These are phyloP conservation scores for Salmo trutta DNA, from an alignment of 2,797 vertebrate species.

Conservation along the genomic window DNA sequence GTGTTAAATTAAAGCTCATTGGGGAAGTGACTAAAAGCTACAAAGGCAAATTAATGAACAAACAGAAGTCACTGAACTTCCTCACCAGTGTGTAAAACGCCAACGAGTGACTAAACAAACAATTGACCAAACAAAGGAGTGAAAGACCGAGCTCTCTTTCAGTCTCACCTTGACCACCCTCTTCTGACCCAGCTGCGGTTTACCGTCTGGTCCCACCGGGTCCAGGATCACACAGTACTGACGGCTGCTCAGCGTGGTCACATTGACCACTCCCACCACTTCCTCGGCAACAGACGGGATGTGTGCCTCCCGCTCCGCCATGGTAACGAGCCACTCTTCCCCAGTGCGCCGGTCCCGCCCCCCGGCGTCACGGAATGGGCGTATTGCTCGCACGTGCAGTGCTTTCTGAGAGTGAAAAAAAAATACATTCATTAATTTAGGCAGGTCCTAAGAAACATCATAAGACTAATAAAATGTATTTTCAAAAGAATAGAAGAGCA, in stretches of 20 bases:
- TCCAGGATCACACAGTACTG: conserved; percentile 89
- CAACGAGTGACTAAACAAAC: background rate
- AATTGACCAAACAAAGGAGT: background rate
- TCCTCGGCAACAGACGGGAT: conserved; percentile 87
- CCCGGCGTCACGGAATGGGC: conserved; percentile 78
- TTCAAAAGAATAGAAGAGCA: too few species aligned
- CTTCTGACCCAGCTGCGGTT: conserved; percentile 89
- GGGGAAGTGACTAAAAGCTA: background rate
- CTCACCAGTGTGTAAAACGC: background rate
- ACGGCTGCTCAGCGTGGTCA: conserved; percentile 83
- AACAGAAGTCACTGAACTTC: background rate
- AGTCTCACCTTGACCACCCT: conserved; percentile 84
- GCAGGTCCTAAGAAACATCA: background rate
- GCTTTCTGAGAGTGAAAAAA: conserved; percentile 76
- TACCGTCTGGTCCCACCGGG: conserved; percentile 81
- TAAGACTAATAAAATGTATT: too few species aligned
- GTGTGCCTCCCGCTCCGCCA: conserved; percentile 82
- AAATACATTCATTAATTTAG: background rate
- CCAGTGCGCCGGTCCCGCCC: conserved; percentile 78
- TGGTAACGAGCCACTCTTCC: conserved; percentile 90
- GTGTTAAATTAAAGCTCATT: background rate
- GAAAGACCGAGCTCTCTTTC: background rate
- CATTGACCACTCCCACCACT: conserved; percentile 81
- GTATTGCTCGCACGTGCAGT: conserved; percentile 83
- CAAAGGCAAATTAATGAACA: background rate